Conservation (phyloP, 2,888 invertebrate genomes). For the Nycteola revayana region DNA sequence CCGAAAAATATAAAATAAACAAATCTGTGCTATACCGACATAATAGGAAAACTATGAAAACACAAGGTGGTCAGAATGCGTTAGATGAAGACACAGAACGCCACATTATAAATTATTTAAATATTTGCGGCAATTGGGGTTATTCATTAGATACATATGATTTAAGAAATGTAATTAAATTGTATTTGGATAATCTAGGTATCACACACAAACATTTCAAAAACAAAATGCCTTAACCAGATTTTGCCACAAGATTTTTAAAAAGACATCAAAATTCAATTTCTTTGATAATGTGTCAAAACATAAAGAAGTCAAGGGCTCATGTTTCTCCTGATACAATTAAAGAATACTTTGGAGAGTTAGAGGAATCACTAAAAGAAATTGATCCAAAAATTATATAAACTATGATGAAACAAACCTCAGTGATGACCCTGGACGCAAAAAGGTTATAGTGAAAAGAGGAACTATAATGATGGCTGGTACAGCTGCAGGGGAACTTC, state of each 20-base stretch:
- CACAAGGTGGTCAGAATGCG: constrained; percentile 25
- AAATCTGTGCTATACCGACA: constrained; percentile 22
- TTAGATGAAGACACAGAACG: constrained; percentile 20
- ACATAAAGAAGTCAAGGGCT: constrained; percentile 15
- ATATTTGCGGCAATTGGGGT: constrained; percentile 31
- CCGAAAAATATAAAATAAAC: constrained; percentile 14
- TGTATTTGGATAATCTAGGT: constrained; percentile 23
- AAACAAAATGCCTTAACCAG: constrained; percentile 29
- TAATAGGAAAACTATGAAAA: constrained; percentile 14
- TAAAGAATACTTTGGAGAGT: constrained; percentile 12
- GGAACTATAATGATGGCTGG: constrained; percentile 23
- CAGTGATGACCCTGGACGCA: constrained; percentile 7
- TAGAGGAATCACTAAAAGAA: background rate
- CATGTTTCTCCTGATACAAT: background rate
- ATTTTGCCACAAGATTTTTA: constrained; percentile 25
- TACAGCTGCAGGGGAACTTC: constrained; percentile 18
- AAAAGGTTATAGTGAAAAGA: constrained; percentile 6
- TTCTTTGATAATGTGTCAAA: constrained; percentile 26
- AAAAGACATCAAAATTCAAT: constrained; percentile 25
- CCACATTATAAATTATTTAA: constrained; percentile 22
- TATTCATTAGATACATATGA: constrained; percentile 26
- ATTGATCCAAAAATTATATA: constrained; percentile 41
- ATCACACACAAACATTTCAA: constrained; percentile 21
- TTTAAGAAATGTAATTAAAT: constrained; percentile 24
- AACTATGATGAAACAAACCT: constrained; percentile 13